These are phyloP conservation scores for Drosophila fulvimacula DNA, from an alignment of 2,888 invertebrate genomes.

Conservation along the genomic window DNA sequence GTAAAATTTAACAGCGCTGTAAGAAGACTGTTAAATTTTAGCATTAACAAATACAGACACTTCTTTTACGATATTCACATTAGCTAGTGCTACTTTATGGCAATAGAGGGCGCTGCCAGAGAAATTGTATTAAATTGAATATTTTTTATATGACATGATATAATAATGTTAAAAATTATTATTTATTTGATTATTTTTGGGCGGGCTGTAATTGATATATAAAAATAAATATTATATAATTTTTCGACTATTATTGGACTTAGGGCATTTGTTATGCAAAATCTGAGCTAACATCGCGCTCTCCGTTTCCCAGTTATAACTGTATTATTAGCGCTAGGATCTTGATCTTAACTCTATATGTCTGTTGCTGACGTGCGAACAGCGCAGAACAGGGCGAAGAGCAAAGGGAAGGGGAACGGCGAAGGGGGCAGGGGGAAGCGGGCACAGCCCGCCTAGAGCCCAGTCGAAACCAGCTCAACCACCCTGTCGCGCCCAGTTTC, in stretches of 20 bases:
- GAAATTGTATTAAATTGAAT: background rate
- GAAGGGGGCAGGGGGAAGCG: background rate
- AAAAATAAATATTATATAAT: background rate
- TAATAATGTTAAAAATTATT: background rate
- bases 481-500: constrained; percentile 34
- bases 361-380: constrained; percentile 19
- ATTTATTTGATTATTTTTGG: background rate
- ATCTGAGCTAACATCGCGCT: background rate
- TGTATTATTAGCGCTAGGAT: background rate
- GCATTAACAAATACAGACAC: background rate
- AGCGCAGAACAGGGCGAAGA: background rate
- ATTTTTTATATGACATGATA: too few relatives aligned
- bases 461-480: background rate
- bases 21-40: background rate
- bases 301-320: background rate
- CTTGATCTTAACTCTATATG: constrained; percentile 1
- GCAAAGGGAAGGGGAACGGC: background rate
- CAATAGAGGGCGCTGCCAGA: constrained; percentile 7
- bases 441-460: background rate
- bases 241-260: too few relatives aligned
- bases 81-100: background rate
- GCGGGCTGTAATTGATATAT: background rate
- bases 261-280: background rate
- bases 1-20: background rate
- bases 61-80: constrained; percentile 26